These are phyloP conservation scores for Tachyglossus aculeatus DNA, from an alignment of 2,797 vertebrate genomes.

Conservation along the genomic window DNA sequence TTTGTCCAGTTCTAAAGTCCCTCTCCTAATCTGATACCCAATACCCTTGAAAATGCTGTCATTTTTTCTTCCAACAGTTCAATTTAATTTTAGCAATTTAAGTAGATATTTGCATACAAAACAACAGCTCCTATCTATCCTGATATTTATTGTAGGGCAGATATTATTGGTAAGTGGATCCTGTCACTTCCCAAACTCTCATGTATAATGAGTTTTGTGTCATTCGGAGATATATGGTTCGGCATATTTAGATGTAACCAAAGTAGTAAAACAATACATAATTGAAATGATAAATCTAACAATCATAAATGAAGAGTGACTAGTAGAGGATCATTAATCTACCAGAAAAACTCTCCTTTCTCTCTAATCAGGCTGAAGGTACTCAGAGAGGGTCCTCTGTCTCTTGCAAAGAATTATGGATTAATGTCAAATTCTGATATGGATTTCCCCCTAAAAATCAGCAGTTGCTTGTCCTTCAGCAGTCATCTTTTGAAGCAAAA, in stretches of 20 bases:
- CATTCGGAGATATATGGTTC: constrained; percentile 60
- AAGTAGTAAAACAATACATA: constrained; percentile 61
- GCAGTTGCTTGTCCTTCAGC: constrained; percentile 51
- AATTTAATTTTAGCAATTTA: constrained; percentile 58
- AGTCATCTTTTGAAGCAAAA: constrained; percentile 42
- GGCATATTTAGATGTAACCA: constrained; percentile 53
- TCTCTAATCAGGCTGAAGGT: constrained; percentile 44
- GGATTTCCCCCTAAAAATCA: constrained; percentile 60
- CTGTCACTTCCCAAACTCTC: constrained; percentile 47
- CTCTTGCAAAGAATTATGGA: constrained; percentile 49
- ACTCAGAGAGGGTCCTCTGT: constrained; percentile 26
- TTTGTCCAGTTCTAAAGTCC: too few species aligned
- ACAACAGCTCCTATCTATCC: constrained; percentile 21
- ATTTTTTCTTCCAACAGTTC: constrained; percentile 54
- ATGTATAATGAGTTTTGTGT: constrained; percentile 55
- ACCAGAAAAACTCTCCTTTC: constrained; percentile 48
- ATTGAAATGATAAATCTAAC: constrained; percentile 41
- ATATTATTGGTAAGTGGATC: constrained; percentile 45
- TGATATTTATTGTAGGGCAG: constrained; percentile 47
- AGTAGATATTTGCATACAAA: constrained; percentile 48
- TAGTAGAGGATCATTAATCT: constrained; percentile 47
- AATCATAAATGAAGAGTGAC: constrained; percentile 36
- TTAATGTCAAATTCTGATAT: constrained; percentile 58
- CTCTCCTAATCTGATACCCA: constrained; percentile 19
- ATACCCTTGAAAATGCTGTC: constrained; percentile 33